Evolutionary conservation across 2,888 invertebrate species (phyloP).

Genomic region (Myopa tessellatipennis): DNA sequence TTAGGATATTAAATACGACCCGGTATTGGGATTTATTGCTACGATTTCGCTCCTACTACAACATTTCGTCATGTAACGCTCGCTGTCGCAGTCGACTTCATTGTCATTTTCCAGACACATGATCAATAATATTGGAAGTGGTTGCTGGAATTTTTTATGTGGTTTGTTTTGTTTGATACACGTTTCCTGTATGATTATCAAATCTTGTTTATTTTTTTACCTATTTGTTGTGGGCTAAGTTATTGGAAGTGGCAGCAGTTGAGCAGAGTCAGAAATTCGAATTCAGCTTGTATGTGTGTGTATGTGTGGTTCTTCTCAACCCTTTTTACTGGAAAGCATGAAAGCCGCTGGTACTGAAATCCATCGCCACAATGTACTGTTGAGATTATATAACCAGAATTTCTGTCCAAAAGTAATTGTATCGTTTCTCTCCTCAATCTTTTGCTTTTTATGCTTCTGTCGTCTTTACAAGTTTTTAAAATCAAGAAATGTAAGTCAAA

Average conservation of each 20-base stretch:
- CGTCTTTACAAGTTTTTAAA: too few relatives aligned
- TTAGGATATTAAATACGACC: too few relatives aligned
- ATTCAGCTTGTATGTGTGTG: background rate
- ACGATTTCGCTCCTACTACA: too few relatives aligned
- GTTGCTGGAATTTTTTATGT: conserved; percentile 39
- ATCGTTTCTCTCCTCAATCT: background rate
- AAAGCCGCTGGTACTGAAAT: background rate
- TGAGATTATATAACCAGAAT: conserved; percentile 1
- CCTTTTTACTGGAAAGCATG: conserved; percentile 9
- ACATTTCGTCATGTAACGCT: background rate
- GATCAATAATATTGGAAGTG: conserved; percentile 44
- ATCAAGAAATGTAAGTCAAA: too few relatives aligned
- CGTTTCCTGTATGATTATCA: too few relatives aligned
- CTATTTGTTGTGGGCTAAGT: background rate
- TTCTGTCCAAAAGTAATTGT: background rate
- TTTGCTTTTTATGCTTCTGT: too few relatives aligned
- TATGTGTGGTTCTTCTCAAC: background rate
- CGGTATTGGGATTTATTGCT: too few relatives aligned
- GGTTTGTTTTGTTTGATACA: background rate
- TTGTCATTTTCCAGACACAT: conserved; percentile 39
- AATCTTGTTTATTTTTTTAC: too few relatives aligned
- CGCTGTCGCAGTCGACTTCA: background rate
- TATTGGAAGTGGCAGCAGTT: background rate
- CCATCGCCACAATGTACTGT: background rate
- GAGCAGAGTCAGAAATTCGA: too few relatives aligned